Base-by-base conservation (phyloP, 2,797 vertebrate species). In the Argya squamiceps region DNA sequence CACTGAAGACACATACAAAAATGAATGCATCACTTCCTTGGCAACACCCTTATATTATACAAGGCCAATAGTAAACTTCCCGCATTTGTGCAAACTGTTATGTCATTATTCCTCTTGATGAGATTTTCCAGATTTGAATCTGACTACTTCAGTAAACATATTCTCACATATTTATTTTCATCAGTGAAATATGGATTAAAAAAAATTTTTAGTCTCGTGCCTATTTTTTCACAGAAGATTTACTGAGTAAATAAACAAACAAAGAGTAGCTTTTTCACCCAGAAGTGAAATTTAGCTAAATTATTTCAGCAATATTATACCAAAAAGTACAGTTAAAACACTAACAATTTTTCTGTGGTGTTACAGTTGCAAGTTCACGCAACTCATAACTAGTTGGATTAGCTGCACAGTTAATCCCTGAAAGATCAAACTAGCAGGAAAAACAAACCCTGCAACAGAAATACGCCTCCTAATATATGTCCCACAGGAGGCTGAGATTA, bases 1-100 rank as follows among this genome's bases (percentile, higher is more conserved):
- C 97, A 98, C 91, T 95, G 93, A 89, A 97, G 94, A 84, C 84
- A 90, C 24, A 70, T 6, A 88, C 59, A 94, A 96, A 96, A 96
- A 80, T 71, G 91, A 95, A 97, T 67, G 87, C 52, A 87, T 74
- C 76, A 94, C 87, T 84, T 87, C 73, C 93, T 88, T 82, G 89
- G 84, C 84, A 93, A 91, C 92, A 95, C 12, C 59, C 84, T 88
- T 82, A 62, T 65, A 93, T 91, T 96, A 58, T 80, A 79, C 53
- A 46, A 62, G 62, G 75, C 60, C 39, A 80, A n/a, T 21, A 69
- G 74, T 46, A 67, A 93, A 68, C 82, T 82, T 89, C 27, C 73
- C 3, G 6, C 77, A 60, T 84, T 94, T 85, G 65, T 59, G 60
- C 0, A 3, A 92, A 77, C 68, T 11, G 59, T 79, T 90, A 89